phyloP scores from a whole-genome alignment of 2,888 invertebrate species.

The Drosophila anomalata region DNA sequence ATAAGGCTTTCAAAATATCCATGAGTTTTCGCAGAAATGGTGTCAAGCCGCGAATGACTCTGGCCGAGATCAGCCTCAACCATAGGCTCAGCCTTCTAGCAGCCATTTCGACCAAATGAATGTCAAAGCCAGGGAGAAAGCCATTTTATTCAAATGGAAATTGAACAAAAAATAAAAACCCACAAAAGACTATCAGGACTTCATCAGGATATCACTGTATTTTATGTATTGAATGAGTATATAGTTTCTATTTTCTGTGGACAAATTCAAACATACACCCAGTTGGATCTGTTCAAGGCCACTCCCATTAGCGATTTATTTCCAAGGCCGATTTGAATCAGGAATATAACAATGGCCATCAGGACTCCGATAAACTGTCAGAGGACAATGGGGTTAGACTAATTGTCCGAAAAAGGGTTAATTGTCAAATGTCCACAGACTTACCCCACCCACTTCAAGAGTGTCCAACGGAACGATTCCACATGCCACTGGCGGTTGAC shows the following conservation, averaged over 20 bases:
- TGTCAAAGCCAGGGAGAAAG: not conserved
- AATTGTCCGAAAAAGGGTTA: conserved; percentile 12
- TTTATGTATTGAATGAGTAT: no score
- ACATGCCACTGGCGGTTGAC: conserved; percentile 55
- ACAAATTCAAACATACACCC: conserved; percentile 21
- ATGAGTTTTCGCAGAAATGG: not conserved
- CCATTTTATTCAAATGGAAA: conserved; percentile 33
- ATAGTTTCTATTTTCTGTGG: no score
- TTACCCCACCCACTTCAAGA: conserved; percentile 75
- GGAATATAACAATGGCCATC: conserved; percentile 77
- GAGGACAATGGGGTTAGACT: conserved; percentile 22
- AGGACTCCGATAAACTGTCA: conserved; percentile 73
- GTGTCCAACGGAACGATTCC: conserved; percentile 79
- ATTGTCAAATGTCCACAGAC: conserved; percentile 11
- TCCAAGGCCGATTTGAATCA: conserved; percentile 80
- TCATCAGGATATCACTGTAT: no score
- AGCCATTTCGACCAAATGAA: conserved; percentile 24
- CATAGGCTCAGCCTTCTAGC: conserved; percentile 12
- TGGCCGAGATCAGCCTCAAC: conserved; percentile 1
- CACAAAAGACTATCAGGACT: not conserved
- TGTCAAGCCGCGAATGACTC: conserved; percentile 2
- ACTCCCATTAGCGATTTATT: conserved; percentile 60
- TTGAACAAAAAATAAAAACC: not conserved
- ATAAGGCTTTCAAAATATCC: not conserved
- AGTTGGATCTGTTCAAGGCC: conserved; percentile 30